These are phyloP conservation scores for Hybos culiciformis DNA, from an alignment of 2,888 invertebrate species.

Conservation along the genomic window DNA sequence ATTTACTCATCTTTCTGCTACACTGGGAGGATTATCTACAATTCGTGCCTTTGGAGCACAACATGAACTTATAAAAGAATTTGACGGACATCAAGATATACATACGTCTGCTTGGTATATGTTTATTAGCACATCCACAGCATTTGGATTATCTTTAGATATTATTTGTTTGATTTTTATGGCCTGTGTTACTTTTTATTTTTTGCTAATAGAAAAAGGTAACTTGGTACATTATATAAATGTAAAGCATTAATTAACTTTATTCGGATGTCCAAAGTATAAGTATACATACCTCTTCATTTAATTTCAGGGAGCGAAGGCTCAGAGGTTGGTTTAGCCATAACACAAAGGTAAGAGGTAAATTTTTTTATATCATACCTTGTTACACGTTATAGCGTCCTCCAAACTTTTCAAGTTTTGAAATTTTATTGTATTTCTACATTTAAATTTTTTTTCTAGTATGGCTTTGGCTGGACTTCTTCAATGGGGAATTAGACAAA, in stretches of 20 bases:
- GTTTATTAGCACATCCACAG: constrained; percentile 45
- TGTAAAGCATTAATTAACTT: neutral
- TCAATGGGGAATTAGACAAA: constrained; percentile 61
- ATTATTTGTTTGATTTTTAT: constrained; percentile 49
- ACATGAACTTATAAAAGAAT: constrained; percentile 45
- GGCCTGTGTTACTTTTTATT: constrained; percentile 50
- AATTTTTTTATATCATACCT: too few relatives aligned
- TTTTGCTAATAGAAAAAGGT: constrained; percentile 31
- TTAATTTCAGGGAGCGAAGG: too few relatives aligned
- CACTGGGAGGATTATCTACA: constrained; percentile 59
- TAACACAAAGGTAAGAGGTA: constrained; percentile 43
- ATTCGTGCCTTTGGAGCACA: constrained; percentile 58
- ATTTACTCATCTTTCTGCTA: constrained; percentile 61
- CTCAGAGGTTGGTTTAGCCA: constrained; percentile 40
- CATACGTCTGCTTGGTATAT: constrained; percentile 55
- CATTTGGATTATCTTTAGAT: constrained; percentile 54
- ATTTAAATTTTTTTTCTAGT: too few relatives aligned
- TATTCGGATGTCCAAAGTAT: constrained; percentile 3
- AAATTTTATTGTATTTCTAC: too few relatives aligned
- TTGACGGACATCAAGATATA: constrained; percentile 46
- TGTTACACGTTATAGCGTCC: too few relatives aligned
- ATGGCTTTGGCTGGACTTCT: constrained; percentile 39
- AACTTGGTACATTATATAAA: constrained; percentile 9
- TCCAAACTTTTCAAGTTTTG: too few relatives aligned
- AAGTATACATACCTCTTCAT: too few relatives aligned